A percentile compares a stretch with the other conserved stretches of the same genome.
These are phyloP conservation scores for Ramphastos sulfuratus DNA, from an alignment of 2,113 vertebrate species.

Conservation along the genomic window DNA sequence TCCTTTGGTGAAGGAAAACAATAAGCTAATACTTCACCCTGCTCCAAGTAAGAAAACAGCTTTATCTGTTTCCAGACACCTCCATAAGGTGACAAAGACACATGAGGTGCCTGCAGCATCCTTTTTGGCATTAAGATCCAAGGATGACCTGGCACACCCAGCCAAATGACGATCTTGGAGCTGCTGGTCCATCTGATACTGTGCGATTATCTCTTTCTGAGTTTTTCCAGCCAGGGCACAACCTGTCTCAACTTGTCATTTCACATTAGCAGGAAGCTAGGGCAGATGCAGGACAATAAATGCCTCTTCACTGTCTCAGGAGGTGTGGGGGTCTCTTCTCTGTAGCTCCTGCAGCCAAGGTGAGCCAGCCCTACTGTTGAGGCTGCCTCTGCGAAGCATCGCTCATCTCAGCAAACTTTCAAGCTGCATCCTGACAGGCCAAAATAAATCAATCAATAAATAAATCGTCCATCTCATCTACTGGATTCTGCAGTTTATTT, in stretches of 20 bases:
- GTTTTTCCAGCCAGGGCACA: neutral
- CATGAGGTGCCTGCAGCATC: neutral
- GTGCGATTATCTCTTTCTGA: neutral
- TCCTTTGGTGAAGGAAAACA: neutral
- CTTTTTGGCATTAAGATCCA: neutral
- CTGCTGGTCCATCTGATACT: neutral
- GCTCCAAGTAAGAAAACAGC: neutral
- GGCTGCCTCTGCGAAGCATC: constrained; percentile 27
- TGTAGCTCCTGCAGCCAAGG: constrained; percentile 6
- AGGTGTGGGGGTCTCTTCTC: neutral
- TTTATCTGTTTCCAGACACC: neutral
- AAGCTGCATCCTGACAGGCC: constrained; percentile 60
- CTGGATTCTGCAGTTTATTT: constrained; percentile 69
- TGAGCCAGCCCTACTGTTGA: constrained; percentile 4
- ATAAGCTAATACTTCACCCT: neutral
- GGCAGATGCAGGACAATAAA: constrained; percentile 30
- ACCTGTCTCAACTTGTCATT: neutral
- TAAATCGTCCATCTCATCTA: constrained; percentile 54
- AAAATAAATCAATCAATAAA: constrained; percentile 73
- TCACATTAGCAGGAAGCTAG: neutral
- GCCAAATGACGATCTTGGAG: neutral
- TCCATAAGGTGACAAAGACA: neutral
- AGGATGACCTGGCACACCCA: neutral
- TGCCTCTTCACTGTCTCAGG: neutral
- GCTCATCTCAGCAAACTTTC: constrained; percentile 46